Percentiles rank a stretch among this genome's conserved stretches.
Evolutionary conservation across 1,140 invertebrate genomes (phyloP).

Genomic region (Atta cephalotes): DNA sequence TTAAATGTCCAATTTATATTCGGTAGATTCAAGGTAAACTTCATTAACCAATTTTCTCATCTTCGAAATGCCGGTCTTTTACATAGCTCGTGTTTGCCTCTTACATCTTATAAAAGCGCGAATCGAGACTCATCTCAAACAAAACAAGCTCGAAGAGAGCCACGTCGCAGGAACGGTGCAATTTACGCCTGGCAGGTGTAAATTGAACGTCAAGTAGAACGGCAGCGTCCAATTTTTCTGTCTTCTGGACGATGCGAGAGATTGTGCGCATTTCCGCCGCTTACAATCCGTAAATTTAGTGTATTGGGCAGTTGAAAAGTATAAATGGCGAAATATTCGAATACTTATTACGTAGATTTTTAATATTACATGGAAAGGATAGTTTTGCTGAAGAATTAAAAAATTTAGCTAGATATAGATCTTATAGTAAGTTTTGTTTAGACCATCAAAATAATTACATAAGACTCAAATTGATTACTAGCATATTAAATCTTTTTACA

Average conservation of each 20-base stretch:
- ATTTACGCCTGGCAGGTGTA: conserved; percentile 37
- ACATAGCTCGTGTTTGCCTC: conserved; percentile 27
- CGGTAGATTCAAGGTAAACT: conserved; percentile 36
- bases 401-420: too few species aligned
- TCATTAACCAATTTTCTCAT: conserved; percentile 51
- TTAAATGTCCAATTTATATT: conserved; percentile 54
- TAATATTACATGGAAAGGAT: background rate
- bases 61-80: conserved; percentile 8
- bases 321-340: background rate
- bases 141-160: conserved; percentile 18
- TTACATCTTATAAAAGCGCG: conserved; percentile 34
- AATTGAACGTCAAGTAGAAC: conserved; percentile 56
- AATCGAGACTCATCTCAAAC: conserved; percentile 25
- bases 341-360: background rate
- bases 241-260: conserved; percentile 9
- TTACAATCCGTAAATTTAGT: background rate
- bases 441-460: too few species aligned
- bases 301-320: background rate
- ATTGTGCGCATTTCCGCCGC: background rate
- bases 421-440: too few species aligned
- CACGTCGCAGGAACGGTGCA: conserved; percentile 27
- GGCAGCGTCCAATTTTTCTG: conserved; percentile 35
- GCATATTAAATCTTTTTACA: too few species aligned
- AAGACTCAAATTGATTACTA: too few species aligned
- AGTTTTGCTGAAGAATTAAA: too few species aligned